phyloP scores from a whole-genome alignment of 2,888 invertebrate species.

The Copidosoma aretas region DNA sequence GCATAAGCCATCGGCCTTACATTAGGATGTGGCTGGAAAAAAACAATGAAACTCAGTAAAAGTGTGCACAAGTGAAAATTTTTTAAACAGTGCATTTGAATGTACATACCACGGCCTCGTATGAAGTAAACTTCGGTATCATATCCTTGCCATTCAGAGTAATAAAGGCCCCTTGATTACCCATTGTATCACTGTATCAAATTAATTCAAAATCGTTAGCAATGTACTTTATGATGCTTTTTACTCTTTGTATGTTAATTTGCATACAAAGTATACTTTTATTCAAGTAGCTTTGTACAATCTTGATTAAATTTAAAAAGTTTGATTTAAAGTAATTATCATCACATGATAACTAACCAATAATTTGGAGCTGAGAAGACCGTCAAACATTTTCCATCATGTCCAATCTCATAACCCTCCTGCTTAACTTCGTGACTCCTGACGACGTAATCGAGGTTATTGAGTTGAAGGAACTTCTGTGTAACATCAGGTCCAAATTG shows the following conservation, averaged over 20 bases:
- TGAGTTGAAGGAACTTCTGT: conserved; percentile 79
- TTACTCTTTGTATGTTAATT: too few species aligned
- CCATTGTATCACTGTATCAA: conserved; percentile 92
- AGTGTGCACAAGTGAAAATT: not conserved
- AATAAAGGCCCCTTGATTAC: conserved; percentile 98
- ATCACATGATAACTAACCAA: conserved; percentile 78
- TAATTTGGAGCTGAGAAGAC: conserved; percentile 99
- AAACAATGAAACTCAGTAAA: not conserved
- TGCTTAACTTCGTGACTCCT: conserved; percentile 98
- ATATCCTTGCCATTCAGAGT: conserved; percentile 91
- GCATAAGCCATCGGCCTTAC: conserved; percentile 98
- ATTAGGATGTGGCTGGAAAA: conserved; percentile 91
- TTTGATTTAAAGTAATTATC: not conserved
- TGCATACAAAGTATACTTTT: too few species aligned
- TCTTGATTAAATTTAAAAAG: conserved; percentile 1
- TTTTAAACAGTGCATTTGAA: too few species aligned
- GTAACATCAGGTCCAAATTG: conserved; percentile 99
- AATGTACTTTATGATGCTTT: too few species aligned
- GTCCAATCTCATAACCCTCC: conserved; percentile 93
- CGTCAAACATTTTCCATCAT: conserved; percentile 95
- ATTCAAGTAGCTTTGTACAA: not conserved
- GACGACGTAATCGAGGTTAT: conserved; percentile 91
- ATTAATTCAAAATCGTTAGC: conserved; percentile 8
- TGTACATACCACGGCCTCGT: conserved; percentile 89
- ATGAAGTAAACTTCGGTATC: conserved; percentile 88